Conservation (phyloP, 2,888 invertebrate species). For the Cremastinae sp. region DNA sequence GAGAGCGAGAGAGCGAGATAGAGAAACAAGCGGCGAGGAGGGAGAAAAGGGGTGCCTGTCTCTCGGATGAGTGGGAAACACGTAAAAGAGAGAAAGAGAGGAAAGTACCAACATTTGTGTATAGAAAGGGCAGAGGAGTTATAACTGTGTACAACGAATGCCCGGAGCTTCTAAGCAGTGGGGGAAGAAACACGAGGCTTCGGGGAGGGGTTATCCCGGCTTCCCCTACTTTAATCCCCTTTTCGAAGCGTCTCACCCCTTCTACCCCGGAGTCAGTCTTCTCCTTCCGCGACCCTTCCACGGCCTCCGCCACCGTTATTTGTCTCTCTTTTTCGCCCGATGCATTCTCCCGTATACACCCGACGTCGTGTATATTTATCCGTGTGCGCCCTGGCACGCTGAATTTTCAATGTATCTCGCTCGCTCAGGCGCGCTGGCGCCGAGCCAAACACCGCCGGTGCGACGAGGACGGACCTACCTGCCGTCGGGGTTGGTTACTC, state of each 20-base stretch:
- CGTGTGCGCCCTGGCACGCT: background rate
- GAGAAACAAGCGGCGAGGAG: constrained; percentile 48
- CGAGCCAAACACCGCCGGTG: constrained; percentile 50
- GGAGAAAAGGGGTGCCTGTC: constrained; percentile 58
- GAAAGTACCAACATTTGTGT: constrained; percentile 44
- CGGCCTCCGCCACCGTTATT: constrained; percentile 51
- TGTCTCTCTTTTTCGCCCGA: constrained; percentile 62
- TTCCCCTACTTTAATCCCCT: constrained; percentile 60
- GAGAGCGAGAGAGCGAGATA: constrained; percentile 53
- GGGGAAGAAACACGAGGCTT: constrained; percentile 57
- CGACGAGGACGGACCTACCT: constrained; percentile 65
- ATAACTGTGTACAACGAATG: constrained; percentile 59
- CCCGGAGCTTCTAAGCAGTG: constrained; percentile 55
- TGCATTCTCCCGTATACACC: constrained; percentile 51
- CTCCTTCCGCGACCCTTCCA: background rate
- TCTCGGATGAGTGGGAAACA: constrained; percentile 55
- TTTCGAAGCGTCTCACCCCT: constrained; percentile 13
- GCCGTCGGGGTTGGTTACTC: constrained; percentile 62
- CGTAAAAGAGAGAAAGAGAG: constrained; percentile 27
- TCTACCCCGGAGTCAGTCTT: background rate
- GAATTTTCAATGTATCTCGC: constrained; percentile 31
- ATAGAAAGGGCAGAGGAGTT: constrained; percentile 60
- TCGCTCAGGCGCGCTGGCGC: constrained; percentile 57
- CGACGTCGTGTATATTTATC: constrained; percentile 10
- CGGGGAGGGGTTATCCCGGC: constrained; percentile 56